Base-by-base conservation (phyloP, 1,140 invertebrate species). In the Oppia nitens region DNA sequence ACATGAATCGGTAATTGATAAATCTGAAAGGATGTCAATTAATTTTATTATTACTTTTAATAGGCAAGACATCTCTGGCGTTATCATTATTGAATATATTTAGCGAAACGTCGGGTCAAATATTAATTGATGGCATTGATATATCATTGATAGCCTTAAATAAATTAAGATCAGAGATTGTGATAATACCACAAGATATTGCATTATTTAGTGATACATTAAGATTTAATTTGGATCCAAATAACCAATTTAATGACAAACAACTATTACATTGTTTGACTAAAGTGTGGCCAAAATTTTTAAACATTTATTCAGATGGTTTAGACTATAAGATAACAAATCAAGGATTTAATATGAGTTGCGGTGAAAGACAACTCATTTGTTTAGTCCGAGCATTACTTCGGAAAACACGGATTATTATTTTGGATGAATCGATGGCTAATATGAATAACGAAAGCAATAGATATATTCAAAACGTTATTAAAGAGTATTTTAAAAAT, bases 61-160 rank as follows among this genome's bases (percentile, higher is more conserved):
- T 32, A 60, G 72, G 79, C 12, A 81, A 81, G 68, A 78, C 75
- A 59, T 76, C 77, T 3, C 65, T 82, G 20, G 72, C 76, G 9
- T 68, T 72, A 4, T 76, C 74, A 14, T 64, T 81, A 0, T 81
- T 80, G 64, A 66, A 76, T 21, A 70, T 76, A 23, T 68, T 70
- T 12, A 73, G 75, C 60, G 70, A 83, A 32, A 69, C 70, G 62
- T 71, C 73, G 14, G 62, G 62, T 24, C 32, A 27, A 14, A 57
- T 63, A 17, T 12, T 45, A n/a, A 63, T 63, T 45, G 62, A 63
- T 57, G 62, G 59, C 25, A 27, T 64, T 21, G 54, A 63, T 25
- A 58, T 64, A 47, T 53, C 59, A 20, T 51, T 64, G 12, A 67
- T 74, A 48, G 71, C 71, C 45, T 62, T 74, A 12, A 69, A 73